A percentile compares a stretch with the other conserved stretches of the same genome.
Evolutionary conservation across 1,140 invertebrate species (phyloP).

Genomic region (Magallana angulata): DNA sequence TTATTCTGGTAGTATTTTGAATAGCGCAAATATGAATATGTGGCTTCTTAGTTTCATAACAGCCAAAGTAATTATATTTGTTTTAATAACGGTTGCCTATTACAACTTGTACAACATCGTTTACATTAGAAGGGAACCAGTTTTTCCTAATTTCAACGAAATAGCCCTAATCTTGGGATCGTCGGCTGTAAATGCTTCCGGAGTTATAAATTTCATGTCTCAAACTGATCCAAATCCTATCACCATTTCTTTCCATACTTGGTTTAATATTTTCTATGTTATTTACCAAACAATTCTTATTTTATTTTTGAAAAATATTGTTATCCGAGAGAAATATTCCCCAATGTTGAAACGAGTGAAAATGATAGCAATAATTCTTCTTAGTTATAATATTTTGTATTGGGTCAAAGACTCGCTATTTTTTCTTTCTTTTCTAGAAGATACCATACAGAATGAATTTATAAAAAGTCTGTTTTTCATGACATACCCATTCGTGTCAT

Average conservation of each 20-base stretch:
- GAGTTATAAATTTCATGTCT: neutral
- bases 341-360: neutral
- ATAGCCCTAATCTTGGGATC: neutral
- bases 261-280: neutral
- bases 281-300: neutral
- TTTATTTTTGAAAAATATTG: neutral
- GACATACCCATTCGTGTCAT: neutral
- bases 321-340: neutral
- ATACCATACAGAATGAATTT: neutral
- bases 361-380: neutral
- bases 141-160: conserved; percentile 4
- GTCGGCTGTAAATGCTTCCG: neutral
- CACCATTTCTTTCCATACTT: neutral
- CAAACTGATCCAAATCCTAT: neutral
- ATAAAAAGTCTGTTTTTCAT: neutral
- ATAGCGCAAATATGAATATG: neutral
- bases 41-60: neutral
- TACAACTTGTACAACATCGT: neutral
- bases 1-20: neutral
- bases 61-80: neutral
- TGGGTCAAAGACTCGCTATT: neutral
- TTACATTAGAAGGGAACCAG: neutral
- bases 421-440: neutral
- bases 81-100: neutral
- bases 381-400: neutral